Evolutionary conservation across 37 sponge, comb jelly and placozoan genomes (phyloP).

Genomic region (Aplysina aerophoba): DNA sequence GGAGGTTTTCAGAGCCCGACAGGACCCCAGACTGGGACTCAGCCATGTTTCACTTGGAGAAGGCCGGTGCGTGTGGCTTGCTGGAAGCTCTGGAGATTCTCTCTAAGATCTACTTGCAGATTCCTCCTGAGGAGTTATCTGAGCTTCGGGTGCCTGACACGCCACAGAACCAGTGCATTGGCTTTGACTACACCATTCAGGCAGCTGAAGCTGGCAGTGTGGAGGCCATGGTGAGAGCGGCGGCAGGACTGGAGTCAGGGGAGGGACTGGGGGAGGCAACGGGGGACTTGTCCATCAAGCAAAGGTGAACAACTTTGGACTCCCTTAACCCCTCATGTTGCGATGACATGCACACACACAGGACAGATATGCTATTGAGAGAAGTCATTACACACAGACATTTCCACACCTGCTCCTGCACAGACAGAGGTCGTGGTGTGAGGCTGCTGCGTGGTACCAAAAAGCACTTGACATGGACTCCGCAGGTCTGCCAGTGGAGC

Average conservation of each 20-base stretch:
- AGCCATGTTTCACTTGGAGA: slow-evolving; percentile 70
- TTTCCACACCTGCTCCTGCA: not conserved
- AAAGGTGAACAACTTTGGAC: not conserved
- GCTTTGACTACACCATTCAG: slow-evolving; percentile 46
- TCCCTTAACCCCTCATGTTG: slow-evolving; percentile 11
- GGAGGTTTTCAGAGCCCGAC: slow-evolving; percentile 71
- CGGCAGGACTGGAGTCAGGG: slow-evolving; percentile 58
- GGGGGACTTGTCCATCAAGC: not conserved
- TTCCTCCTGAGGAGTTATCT: slow-evolving; percentile 62
- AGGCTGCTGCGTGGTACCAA: slow-evolving; percentile 70
- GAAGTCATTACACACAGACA: too few relatives aligned
- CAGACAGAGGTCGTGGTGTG: slow-evolving; percentile 37
- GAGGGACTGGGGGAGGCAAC: not conserved
- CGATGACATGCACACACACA: not conserved
- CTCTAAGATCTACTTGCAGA: slow-evolving; percentile 65
- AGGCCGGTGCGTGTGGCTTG: slow-evolving; percentile 60
- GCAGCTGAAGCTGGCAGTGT: slow-evolving; percentile 63
- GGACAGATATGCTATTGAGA: not conserved
- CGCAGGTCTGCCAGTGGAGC: not conserved
- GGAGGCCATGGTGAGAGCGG: slow-evolving; percentile 64
- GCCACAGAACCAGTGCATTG: slow-evolving; percentile 40
- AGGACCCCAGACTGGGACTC: slow-evolving; percentile 47
- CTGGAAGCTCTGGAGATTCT: slow-evolving; percentile 45
- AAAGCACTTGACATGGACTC: slow-evolving; percentile 42
- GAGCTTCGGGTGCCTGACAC: slow-evolving; percentile 57